Percentiles rank a stretch among this genome's conserved stretches.
phyloP scores from a whole-genome alignment of 2,113 vertebrate genomes.

The Trochalopteron elliotii region DNA sequence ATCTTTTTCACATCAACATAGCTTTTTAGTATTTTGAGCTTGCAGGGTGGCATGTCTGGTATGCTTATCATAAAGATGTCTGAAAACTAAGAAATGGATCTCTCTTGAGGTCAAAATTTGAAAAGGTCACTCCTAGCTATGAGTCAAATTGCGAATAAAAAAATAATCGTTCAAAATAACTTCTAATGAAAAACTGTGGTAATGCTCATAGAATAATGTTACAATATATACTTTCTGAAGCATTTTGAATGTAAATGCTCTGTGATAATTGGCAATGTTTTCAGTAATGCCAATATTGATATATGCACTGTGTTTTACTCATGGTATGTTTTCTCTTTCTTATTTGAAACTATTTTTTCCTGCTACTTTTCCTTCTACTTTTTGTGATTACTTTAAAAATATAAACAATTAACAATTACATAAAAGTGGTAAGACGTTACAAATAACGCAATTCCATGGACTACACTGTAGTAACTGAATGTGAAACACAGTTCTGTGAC shows the following conservation, averaged over 20 bases:
- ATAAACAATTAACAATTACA: background rate
- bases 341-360: background rate
- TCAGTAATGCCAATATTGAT: background rate
- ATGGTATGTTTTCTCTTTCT: background rate
- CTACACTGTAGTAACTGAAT: background rate
- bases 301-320: background rate
- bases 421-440: background rate
- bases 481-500: background rate
- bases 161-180: background rate
- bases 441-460: background rate
- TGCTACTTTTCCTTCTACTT: background rate
- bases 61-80: background rate
- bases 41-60: background rate
- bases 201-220: background rate
- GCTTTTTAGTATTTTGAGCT: background rate
- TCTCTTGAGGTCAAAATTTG: background rate
- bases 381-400: background rate
- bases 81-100: background rate
- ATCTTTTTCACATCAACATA: background rate
- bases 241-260: background rate
- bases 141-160: background rate
- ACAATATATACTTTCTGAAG: background rate
- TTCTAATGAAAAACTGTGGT: background rate
- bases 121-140: background rate
- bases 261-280: background rate